These are phyloP conservation scores for Sinocyclocheilus grahami DNA, from an alignment of 2,113 vertebrate species.

Conservation along the genomic window DNA sequence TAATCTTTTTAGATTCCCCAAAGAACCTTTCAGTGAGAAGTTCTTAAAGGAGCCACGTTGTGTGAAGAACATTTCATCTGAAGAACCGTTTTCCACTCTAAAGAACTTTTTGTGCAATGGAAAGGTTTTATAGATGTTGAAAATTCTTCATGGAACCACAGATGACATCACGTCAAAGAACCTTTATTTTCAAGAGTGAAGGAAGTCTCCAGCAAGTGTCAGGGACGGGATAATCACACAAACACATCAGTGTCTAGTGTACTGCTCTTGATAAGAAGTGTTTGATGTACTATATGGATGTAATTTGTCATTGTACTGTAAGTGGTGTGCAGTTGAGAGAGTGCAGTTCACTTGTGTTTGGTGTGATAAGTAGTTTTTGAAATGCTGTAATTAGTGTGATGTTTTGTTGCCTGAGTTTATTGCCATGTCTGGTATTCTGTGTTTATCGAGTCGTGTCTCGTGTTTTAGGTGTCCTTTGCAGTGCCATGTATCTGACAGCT, in stretches of 20 bases:
- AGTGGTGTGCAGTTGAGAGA: slow-evolving; percentile 3
- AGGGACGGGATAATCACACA: neutral
- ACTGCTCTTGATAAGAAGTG: neutral
- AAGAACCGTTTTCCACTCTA: neutral
- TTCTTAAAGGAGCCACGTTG: neutral
- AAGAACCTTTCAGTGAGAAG: no score
- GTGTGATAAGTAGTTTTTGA: neutral
- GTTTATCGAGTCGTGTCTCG: neutral
- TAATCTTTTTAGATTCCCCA: neutral
- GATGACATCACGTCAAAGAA: no score
- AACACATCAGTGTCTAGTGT: neutral
- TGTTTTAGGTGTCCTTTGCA: slow-evolving; percentile 3
- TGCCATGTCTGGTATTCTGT: neutral
- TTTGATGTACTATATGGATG: slow-evolving; percentile 14
- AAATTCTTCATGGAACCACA: no score
- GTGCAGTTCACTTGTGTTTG: neutral
- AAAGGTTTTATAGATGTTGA: neutral
- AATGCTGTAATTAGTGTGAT: slow-evolving; percentile 4
- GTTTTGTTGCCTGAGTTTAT: slow-evolving; percentile 3
- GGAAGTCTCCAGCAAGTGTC: neutral
- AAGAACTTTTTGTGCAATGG: neutral
- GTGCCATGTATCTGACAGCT: neutral
- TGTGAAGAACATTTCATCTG: neutral
- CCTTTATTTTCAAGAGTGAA: no score
- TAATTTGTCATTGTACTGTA: neutral